Evolutionary conservation across 2,113 vertebrate genomes (phyloP).

Genomic region (Furnarius figulus): DNA sequence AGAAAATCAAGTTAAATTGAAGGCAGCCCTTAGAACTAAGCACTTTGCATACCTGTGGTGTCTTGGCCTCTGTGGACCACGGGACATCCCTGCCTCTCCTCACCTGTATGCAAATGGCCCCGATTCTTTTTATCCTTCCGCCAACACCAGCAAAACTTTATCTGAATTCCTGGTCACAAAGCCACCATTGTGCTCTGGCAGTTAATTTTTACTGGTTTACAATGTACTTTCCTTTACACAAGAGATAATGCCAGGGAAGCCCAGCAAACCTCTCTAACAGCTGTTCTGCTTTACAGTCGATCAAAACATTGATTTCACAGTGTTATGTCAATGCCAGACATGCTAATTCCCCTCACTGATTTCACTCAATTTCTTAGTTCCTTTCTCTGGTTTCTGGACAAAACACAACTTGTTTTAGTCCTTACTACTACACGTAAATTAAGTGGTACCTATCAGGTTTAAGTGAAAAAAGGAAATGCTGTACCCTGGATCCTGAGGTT

Average conservation of each 20-base stretch:
- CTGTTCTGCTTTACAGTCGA: constrained; percentile 44
- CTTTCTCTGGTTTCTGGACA: constrained; percentile 16
- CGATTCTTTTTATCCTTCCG: constrained; percentile 53
- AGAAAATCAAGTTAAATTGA: background rate
- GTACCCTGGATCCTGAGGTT: background rate
- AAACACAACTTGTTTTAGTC: constrained; percentile 32
- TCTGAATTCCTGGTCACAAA: constrained; percentile 63
- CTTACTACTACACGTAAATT: background rate
- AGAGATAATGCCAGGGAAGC: constrained; percentile 61
- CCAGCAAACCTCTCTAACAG: constrained; percentile 49
- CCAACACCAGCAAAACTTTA: constrained; percentile 65
- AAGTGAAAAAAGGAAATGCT: background rate
- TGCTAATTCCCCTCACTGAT: background rate
- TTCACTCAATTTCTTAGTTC: background rate
- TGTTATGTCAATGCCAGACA: constrained; percentile 25
- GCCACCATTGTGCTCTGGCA: constrained; percentile 73
- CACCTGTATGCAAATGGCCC: constrained; percentile 79
- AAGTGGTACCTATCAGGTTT: background rate
- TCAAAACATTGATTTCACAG: constrained; percentile 50
- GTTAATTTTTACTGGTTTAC: constrained; percentile 78
- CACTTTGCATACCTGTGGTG: constrained; percentile 53
- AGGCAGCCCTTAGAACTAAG: background rate
- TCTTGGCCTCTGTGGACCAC: background rate
- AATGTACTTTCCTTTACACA: constrained; percentile 31
- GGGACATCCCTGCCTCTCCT: background rate